Percentiles rank a stretch among this genome's conserved stretches.
These are phyloP conservation scores for Phyto melanocephala DNA, from an alignment of 2,888 invertebrate species.

Conservation along the genomic window DNA sequence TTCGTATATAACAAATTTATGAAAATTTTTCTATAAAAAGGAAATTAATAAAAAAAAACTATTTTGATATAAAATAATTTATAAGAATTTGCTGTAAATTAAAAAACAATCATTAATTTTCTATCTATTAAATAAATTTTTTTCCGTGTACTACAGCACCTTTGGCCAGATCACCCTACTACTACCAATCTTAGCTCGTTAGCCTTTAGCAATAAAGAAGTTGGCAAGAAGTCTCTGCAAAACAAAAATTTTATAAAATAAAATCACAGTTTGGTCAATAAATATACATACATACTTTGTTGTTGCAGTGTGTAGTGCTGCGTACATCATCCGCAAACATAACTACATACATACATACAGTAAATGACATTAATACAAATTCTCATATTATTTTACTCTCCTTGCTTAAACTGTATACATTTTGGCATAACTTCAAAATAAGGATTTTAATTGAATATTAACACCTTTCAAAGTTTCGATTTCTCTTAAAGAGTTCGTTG, in stretches of 20 bases:
- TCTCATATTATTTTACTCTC: conserved; percentile 27
- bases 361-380: conserved; percentile 47
- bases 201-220: conserved; percentile 40
- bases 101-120: too few relatives aligned
- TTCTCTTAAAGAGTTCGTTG: conserved; percentile 20
- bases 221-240: neutral
- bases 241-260: neutral
- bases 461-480: conserved; percentile 71
- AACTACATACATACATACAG: neutral
- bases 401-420: too few relatives aligned
- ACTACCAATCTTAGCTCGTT: conserved; percentile 29
- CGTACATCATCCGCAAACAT: conserved; percentile 10
- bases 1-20: too few relatives aligned
- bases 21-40: too few relatives aligned
- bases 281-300: neutral
- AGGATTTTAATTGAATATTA: conserved; percentile 78
- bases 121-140: neutral
- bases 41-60: too few relatives aligned
- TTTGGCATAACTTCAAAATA: conserved; percentile 17
- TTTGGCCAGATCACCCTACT: neutral
- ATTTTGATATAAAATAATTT: too few relatives aligned
- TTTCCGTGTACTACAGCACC: neutral
- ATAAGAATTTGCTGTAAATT: too few relatives aligned
- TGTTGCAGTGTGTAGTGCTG: neutral
- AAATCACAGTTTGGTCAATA: neutral